These are phyloP conservation scores for Euphydryas editha DNA, from an alignment of 2,888 invertebrate genomes.

Conservation along the genomic window DNA sequence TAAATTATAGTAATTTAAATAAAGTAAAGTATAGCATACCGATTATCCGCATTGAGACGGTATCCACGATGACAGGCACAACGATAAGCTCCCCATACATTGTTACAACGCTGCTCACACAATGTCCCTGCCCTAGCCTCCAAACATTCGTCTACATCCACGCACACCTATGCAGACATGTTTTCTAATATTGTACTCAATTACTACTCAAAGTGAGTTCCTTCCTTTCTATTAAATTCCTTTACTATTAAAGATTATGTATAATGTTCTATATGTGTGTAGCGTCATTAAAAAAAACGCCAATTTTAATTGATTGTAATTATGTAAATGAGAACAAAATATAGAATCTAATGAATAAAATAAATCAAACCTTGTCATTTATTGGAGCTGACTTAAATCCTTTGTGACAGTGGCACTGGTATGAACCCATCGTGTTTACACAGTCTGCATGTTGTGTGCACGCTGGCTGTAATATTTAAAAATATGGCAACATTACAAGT, in stretches of 20 bases:
- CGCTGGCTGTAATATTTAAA: slow-evolving; percentile 56
- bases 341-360: background rate
- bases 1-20: too few species aligned
- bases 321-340: background rate
- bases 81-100: slow-evolving; percentile 94
- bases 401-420: slow-evolving; percentile 70
- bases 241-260: too few species aligned
- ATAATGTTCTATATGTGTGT: too few species aligned
- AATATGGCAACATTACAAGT: background rate
- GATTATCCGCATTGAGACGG: slow-evolving; percentile 84
- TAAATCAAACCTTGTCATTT: slow-evolving; percentile 70
- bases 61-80: slow-evolving; percentile 95
- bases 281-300: too few species aligned
- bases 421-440: slow-evolving; percentile 77
- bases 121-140: slow-evolving; percentile 60
- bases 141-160: slow-evolving; percentile 88
- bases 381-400: slow-evolving; percentile 73
- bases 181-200: background rate
- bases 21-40: slow-evolving; percentile 48
- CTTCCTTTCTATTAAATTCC: too few species aligned
- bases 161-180: slow-evolving; percentile 64
- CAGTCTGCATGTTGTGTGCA: slow-evolving; percentile 77
- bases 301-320: too few species aligned
- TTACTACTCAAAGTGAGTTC: too few species aligned
- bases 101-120: slow-evolving; percentile 95